Evolutionary conservation across 1,140 invertebrate species (phyloP).

Genomic region (Episyrphus balteatus): DNA sequence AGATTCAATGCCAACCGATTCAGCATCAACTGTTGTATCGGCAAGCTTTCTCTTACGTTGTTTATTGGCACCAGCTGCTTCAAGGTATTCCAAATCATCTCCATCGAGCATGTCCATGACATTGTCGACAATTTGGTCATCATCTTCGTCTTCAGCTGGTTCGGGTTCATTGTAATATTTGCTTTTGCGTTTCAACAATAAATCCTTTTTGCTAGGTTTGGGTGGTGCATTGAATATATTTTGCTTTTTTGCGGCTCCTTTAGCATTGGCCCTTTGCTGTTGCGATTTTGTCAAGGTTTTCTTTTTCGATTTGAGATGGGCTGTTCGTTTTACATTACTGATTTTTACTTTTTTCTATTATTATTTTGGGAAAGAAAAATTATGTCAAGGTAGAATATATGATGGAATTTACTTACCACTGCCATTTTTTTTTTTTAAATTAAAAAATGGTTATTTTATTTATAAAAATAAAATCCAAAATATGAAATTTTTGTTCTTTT

Average conservation of each 20-base stretch:
- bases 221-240: conserved; percentile 22
- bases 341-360: conserved; percentile 37
- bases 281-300: conserved; percentile 27
- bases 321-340: conserved; percentile 28
- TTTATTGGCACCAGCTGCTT: conserved; percentile 16
- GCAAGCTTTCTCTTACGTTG: conserved; percentile 33
- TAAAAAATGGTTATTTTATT: too few species aligned
- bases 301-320: conserved; percentile 33
- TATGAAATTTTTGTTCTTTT: too few species aligned
- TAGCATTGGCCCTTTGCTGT: conserved; percentile 24
- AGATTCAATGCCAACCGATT: conserved; percentile 32
- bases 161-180: background rate
- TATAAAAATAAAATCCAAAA: too few species aligned
- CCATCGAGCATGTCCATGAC: conserved; percentile 31
- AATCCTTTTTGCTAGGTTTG: conserved; percentile 26
- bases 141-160: conserved; percentile 12
- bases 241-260: conserved; percentile 23
- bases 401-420: conserved; percentile 11
- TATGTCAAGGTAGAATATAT: background rate
- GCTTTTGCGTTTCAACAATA: conserved; percentile 19
- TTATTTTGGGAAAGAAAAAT: background rate
- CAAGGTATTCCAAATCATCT: conserved; percentile 20
- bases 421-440: conserved; percentile 11
- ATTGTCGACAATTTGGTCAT: conserved; percentile 21
- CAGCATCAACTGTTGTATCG: conserved; percentile 26